A percentile compares a stretch with the other conserved stretches of the same genome.
Conservation (phyloP, 1,140 invertebrate species). For the Maniola jurtina region DNA sequence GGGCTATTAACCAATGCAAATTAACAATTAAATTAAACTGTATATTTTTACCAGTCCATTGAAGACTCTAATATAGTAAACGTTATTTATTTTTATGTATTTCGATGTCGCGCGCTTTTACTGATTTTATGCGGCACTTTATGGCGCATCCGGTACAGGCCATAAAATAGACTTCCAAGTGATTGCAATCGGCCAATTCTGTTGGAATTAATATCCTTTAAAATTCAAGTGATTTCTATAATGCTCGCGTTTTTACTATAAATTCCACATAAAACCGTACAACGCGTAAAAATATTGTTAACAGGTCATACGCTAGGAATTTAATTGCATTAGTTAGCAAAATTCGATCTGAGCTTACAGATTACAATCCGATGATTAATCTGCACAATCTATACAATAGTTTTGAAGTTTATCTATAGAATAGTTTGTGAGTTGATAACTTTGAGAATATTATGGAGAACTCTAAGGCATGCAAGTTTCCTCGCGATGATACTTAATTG, state of each 20-base stretch:
- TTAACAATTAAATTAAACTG: too few relatives aligned
- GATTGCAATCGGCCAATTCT: conserved; percentile 63
- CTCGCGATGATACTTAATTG: too few relatives aligned
- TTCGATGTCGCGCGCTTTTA: conserved; percentile 58
- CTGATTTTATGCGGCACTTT: conserved; percentile 68
- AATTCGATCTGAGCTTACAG: too few relatives aligned
- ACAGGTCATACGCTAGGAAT: too few relatives aligned
- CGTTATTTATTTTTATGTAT: conserved; percentile 70
- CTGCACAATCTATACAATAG: too few relatives aligned
- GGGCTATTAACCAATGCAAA: too few relatives aligned
- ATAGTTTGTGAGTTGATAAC: too few relatives aligned
- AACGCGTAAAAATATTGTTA: background rate
- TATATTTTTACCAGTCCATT: conserved; percentile 18
- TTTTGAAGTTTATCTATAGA: too few relatives aligned
- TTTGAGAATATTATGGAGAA: too few relatives aligned
- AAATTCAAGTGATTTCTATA: conserved; percentile 37
- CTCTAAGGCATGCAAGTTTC: too few relatives aligned
- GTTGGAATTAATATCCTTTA: conserved; percentile 63
- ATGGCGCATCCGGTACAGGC: conserved; percentile 66
- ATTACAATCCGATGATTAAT: too few relatives aligned
- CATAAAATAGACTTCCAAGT: conserved; percentile 68
- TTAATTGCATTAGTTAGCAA: too few relatives aligned
- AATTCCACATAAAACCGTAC: background rate
- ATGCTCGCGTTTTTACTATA: conserved; percentile 5
- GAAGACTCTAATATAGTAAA: conserved; percentile 63